Evolutionary conservation across 2,888 invertebrate genomes (phyloP).

Genomic region (Crocallis elinguaria): DNA sequence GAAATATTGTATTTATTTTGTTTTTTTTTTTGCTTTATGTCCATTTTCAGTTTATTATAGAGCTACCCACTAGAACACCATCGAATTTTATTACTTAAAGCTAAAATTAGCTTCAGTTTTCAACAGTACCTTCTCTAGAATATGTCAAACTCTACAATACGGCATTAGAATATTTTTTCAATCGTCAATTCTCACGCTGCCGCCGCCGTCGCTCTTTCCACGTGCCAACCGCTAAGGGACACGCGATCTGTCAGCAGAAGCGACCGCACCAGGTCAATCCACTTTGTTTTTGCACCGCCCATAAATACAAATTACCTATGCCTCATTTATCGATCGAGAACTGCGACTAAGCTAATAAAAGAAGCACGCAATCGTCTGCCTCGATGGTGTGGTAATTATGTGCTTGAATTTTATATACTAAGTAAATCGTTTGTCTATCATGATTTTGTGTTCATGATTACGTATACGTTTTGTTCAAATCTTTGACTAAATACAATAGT

Average conservation of each 20-base stretch:
- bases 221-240: slow-evolving; percentile 49
- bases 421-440: slow-evolving; percentile 27
- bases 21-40: too few species aligned
- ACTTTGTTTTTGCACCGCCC: slow-evolving; percentile 79
- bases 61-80: too few species aligned
- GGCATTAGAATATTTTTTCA: background rate
- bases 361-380: slow-evolving; percentile 45
- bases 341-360: slow-evolving; percentile 74
- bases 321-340: slow-evolving; percentile 77
- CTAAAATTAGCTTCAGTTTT: too few species aligned
- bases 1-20: too few species aligned
- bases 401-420: slow-evolving; percentile 41
- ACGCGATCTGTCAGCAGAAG: slow-evolving; percentile 70
- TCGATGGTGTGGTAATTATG: slow-evolving; percentile 21
- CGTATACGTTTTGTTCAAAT: too few species aligned
- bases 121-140: too few species aligned
- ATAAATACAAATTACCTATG: slow-evolving; percentile 78
- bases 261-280: slow-evolving; percentile 75
- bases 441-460: slow-evolving; percentile 12
- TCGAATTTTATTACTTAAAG: too few species aligned
- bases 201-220: slow-evolving; percentile 15
- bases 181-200: background rate
- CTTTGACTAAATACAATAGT: too few species aligned
- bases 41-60: too few species aligned
- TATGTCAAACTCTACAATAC: background rate